Conservation (phyloP, 2,113 vertebrate genomes). For the Crotalus tigris region DNA sequence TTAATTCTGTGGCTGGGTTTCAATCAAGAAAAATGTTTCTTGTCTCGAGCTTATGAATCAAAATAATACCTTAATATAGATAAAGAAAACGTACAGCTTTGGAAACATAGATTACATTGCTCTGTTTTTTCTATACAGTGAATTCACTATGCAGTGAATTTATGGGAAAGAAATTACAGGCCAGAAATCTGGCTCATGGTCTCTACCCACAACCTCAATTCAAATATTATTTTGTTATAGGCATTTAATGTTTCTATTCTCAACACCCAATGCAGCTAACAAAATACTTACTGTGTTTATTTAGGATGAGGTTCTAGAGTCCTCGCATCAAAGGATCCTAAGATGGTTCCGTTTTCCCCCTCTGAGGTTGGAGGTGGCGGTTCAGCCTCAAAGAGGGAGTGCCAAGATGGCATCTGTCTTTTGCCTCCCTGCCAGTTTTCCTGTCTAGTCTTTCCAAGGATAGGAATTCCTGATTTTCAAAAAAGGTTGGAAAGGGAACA, state of each 20-base stretch:
- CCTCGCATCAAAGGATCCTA: not conserved
- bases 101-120: not conserved
- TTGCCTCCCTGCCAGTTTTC: not conserved
- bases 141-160: not conserved
- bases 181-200: too few relatives aligned
- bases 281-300: not conserved
- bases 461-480: not conserved
- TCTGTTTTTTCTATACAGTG: not conserved
- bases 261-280: not conserved
- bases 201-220: not conserved
- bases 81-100: not conserved
- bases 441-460: not conserved
- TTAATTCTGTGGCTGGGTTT: conserved; percentile 19
- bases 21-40: conserved; percentile 4
- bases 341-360: not conserved
- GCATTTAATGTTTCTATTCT: not conserved
- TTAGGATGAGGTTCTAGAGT: not conserved
- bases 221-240: not conserved
- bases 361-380: not conserved
- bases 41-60: not conserved
- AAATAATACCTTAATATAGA: not conserved
- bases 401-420: not conserved
- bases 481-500: not conserved
- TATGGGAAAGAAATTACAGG: not conserved
- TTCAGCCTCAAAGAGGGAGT: not conserved